These are phyloP conservation scores for Coregonus suidteri DNA, from an alignment of 2,797 vertebrate genomes.

Conservation along the genomic window DNA sequence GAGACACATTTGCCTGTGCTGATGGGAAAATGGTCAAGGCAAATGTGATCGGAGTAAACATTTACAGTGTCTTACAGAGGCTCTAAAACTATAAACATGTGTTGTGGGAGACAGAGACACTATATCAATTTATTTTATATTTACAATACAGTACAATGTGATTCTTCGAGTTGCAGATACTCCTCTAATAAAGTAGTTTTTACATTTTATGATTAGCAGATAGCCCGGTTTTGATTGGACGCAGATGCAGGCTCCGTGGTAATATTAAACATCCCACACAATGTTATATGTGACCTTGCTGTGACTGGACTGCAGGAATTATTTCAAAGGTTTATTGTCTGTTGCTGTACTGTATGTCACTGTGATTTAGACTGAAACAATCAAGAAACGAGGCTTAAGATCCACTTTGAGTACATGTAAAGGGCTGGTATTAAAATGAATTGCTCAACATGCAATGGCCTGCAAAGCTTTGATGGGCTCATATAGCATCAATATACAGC, in stretches of 20 bases:
- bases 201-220: constrained; percentile 61
- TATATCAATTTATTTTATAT: too few relatives aligned
- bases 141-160: neutral
- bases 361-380: constrained; percentile 50
- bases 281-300: constrained; percentile 58
- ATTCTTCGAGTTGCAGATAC: too few relatives aligned
- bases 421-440: constrained; percentile 23
- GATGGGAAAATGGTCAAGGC: neutral
- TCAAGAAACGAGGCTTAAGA: constrained; percentile 36
- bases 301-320: constrained; percentile 52
- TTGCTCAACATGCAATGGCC: constrained; percentile 26
- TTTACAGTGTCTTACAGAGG: neutral
- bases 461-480: constrained; percentile 26
- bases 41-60: neutral
- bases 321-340: constrained; percentile 61
- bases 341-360: constrained; percentile 54
- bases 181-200: constrained; percentile 35
- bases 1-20: neutral
- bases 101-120: neutral
- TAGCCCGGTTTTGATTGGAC: constrained; percentile 68
- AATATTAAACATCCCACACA: constrained; percentile 68
- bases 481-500: constrained; percentile 35
- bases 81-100: neutral
- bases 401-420: neutral
- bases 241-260: constrained; percentile 68